phyloP scores from a whole-genome alignment of 2,113 vertebrate species.

The Stigmatopora argus region DNA sequence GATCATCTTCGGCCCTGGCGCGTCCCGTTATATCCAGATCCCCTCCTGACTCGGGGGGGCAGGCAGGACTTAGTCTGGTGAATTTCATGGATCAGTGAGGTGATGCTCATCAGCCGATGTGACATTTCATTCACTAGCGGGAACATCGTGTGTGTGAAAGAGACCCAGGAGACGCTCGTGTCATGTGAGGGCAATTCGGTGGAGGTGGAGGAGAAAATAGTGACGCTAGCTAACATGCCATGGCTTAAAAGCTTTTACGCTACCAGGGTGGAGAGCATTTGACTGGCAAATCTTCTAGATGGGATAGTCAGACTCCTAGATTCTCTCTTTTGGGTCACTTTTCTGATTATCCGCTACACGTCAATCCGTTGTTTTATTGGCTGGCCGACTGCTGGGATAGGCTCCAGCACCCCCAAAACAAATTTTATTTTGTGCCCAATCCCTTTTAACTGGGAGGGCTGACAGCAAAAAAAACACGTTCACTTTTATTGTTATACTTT shows the following conservation, averaged over 20 bases:
- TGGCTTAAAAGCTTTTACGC: neutral
- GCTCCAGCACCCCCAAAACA: no score
- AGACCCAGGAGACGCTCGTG: constrained; percentile 10
- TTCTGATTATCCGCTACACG: no score
- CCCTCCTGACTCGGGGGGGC: constrained; percentile 3
- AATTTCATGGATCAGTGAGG: constrained; percentile 45
- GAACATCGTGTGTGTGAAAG: constrained; percentile 10
- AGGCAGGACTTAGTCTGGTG: constrained; percentile 10
- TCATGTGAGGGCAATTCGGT: constrained; percentile 13
- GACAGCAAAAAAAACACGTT: no score
- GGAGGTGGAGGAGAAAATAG: constrained; percentile 6
- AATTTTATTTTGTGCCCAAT: no score
- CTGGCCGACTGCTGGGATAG: no score
- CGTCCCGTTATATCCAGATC: constrained; percentile 28
- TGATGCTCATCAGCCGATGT: constrained; percentile 42
- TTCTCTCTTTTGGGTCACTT: no score
- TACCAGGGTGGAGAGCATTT: no score
- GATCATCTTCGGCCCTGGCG: constrained; percentile 31
- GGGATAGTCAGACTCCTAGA: no score
- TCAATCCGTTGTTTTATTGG: no score
- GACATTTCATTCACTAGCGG: constrained; percentile 45
- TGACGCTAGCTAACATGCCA: neutral
- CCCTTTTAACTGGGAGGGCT: no score
- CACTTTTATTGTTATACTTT: no score
- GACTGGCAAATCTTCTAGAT: no score